A percentile compares a stretch with the other conserved stretches of the same genome.
These are phyloP conservation scores for Lepisosteus oculatus DNA, from an alignment of 2,113 vertebrate genomes.

Conservation along the genomic window DNA sequence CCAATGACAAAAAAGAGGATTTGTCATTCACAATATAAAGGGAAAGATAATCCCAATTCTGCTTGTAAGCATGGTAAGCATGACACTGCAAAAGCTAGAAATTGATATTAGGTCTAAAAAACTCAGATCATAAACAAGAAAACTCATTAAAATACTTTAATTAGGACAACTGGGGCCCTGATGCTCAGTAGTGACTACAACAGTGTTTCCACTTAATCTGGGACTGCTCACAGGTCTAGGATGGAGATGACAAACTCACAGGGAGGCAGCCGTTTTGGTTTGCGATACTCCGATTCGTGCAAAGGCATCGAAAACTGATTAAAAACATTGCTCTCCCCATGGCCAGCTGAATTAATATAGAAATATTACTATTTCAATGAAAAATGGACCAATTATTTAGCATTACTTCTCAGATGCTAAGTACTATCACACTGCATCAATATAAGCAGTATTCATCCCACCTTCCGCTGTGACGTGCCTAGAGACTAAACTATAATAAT, in stretches of 20 bases:
- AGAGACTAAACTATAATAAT: too few relatives aligned
- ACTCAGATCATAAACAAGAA: constrained; percentile 2
- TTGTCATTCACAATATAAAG: constrained; percentile 6
- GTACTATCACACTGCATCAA: too few relatives aligned
- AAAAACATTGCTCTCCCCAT: too few relatives aligned
- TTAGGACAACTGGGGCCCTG: constrained; percentile 11
- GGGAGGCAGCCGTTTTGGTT: neutral
- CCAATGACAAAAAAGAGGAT: neutral
- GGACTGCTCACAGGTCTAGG: neutral
- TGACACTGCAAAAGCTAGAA: constrained; percentile 9
- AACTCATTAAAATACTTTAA: constrained; percentile 9
- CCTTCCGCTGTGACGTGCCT: too few relatives aligned
- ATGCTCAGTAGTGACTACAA: neutral
- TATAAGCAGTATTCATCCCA: too few relatives aligned
- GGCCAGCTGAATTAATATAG: too few relatives aligned
- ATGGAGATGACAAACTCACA: neutral
- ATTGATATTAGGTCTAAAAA: constrained; percentile 2
- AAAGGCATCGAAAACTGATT: neutral
- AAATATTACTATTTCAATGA: too few relatives aligned
- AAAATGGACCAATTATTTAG: too few relatives aligned
- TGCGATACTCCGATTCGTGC: neutral
- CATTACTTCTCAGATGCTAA: too few relatives aligned
- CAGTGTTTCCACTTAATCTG: neutral
- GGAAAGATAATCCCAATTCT: constrained; percentile 11
- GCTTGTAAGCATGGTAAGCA: constrained; percentile 7